Base-by-base conservation (phyloP, 23 tunicate species). In the Trididemnum nubilum region DNA sequence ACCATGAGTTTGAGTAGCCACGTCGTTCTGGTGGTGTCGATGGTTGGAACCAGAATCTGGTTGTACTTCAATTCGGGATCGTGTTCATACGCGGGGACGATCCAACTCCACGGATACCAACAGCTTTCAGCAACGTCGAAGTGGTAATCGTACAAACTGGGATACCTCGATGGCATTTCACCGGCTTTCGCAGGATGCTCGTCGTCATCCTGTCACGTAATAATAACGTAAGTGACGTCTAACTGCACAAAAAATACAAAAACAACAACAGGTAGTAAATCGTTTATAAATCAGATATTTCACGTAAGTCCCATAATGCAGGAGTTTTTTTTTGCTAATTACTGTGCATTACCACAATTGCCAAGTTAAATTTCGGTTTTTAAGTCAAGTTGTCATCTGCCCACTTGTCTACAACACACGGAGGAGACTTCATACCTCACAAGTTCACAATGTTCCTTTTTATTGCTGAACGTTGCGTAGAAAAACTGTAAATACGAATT, bases 11-110 rank as follows among this genome's bases (percentile, higher is more conserved):
- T 71, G 1, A 96, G 79, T 2, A 96, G 63, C 99, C 99, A 96
- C 1, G 99, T 96, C 0, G 99, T 96, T 29, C 99, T 52, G 0
- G 99, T 96, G 35, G 99, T 91, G 64, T 96, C 99, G 52, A 96
- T 85, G 65, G 99, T 96, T 22, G 99, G 99, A 0, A 96, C 99
- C 76, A 96, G 80, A 36, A 96, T 96, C 79, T 96, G 97, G 84
- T 96, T 93, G 88, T 87, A 96, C 23, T 93, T 93, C 81, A 87
- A 24, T 31, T 73, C 84, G 19, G 97, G 99, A 77, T 96, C 94
- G 44, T 91, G 99, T 25, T 29, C 85, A 64, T 88, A 96, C 24
- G 74, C 72, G 25, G 99, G 97, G 35, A 96, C 99, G 33, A 96
- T 85, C 72, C 74, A 81, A 34, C 92, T 91, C 99, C 99, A 96